Conservation (phyloP, 2,888 invertebrate genomes). For the Lottia scabra region DNA sequence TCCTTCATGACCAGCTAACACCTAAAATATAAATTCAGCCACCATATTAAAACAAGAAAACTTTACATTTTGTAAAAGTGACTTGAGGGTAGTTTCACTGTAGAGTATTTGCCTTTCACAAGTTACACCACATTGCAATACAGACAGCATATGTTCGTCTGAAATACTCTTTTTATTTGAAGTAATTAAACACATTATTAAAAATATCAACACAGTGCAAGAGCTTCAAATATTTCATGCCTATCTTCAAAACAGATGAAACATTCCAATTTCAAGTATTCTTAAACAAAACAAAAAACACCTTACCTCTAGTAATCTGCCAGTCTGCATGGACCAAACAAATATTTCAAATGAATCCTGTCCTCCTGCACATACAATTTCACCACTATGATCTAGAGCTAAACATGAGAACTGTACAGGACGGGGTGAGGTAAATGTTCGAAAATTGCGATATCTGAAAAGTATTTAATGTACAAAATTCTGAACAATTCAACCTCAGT, state of each 20-base stretch:
- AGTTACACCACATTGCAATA: no score
- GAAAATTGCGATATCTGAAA: constrained; percentile 94
- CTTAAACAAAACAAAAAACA: no score
- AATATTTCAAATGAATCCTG: constrained; percentile 95
- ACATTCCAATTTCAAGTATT: no score
- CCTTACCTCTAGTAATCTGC: constrained; percentile 85
- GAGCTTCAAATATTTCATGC: no score
- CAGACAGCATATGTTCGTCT: no score
- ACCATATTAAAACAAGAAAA: background rate
- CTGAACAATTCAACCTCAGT: background rate
- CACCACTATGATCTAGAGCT: constrained; percentile 88
- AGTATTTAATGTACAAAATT: background rate
- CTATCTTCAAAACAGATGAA: no score
- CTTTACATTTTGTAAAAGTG: background rate
- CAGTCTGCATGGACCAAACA: constrained; percentile 95
- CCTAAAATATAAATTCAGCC: constrained; percentile 41
- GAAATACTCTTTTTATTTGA: no score
- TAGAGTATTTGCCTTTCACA: no score
- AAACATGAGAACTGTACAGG: constrained; percentile 93
- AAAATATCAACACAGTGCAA: no score
- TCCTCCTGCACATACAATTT: constrained; percentile 94
- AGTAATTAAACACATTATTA: no score
- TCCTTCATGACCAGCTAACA: constrained; percentile 90
- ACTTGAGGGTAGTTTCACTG: no score
- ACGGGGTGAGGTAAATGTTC: constrained; percentile 91